A percentile compares a stretch with the other conserved stretches of the same genome.
Conservation (phyloP, 1,140 invertebrate genomes). For the Macrotrachela quadricornifera region DNA sequence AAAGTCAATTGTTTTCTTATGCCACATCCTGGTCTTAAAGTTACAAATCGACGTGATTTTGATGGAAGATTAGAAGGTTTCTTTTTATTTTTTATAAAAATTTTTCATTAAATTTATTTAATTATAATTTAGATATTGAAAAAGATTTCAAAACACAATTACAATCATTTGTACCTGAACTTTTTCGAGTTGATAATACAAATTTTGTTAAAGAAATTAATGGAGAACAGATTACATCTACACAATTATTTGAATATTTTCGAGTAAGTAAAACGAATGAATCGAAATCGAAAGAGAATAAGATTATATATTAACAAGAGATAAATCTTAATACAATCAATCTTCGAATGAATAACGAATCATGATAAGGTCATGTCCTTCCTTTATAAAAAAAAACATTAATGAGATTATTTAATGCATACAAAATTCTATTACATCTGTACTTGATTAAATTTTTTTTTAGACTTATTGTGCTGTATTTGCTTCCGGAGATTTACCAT, state of each 20-base stretch:
- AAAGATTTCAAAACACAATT: constrained; percentile 68
- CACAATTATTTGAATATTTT: constrained; percentile 85
- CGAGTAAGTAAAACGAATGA: constrained; percentile 34
- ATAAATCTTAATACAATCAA: no score
- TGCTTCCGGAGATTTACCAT: constrained; percentile 77
- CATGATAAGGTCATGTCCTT: no score
- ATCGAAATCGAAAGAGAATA: no score
- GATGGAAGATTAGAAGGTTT: constrained; percentile 52
- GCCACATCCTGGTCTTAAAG: constrained; percentile 87
- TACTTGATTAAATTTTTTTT: constrained; percentile 13
- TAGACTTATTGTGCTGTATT: constrained; percentile 81
- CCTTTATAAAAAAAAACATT: no score
- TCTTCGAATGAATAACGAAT: no score
- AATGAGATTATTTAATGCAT: no score
- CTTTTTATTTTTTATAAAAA: no score
- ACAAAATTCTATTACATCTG: not conserved
- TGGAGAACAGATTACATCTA: constrained; percentile 67
- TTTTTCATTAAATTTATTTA: no score
- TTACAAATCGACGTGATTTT: constrained; percentile 82
- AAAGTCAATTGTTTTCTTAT: constrained; percentile 87
- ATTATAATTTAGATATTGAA: constrained; percentile 51
- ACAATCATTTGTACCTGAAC: constrained; percentile 56
- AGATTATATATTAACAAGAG: no score
- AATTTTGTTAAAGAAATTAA: constrained; percentile 76
- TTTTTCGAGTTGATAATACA: constrained; percentile 68